A percentile compares a stretch with the other conserved stretches of the same genome.
These are phyloP conservation scores for Netelia virgata DNA, from an alignment of 2,888 invertebrate species.

Conservation along the genomic window DNA sequence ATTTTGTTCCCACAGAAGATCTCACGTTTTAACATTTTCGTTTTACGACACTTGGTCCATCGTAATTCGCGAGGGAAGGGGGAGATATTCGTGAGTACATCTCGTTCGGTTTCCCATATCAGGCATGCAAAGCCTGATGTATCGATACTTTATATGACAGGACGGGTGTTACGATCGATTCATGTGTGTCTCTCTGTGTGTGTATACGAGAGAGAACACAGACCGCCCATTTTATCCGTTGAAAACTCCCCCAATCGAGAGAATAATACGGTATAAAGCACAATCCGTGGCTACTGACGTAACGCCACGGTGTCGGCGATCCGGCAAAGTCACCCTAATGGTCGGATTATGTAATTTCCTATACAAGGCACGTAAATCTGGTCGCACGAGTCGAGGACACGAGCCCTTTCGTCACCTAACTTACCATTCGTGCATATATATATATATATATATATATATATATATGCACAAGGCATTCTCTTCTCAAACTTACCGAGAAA, in stretches of 20 bases:
- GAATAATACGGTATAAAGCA: constrained; percentile 27
- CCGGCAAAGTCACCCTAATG: constrained; percentile 83
- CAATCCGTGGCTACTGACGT: too few species aligned
- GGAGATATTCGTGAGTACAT: constrained; percentile 49
- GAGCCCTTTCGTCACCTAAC: constrained; percentile 56
- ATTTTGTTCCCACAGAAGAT: not conserved
- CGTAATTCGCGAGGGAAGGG: constrained; percentile 73
- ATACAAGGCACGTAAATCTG: constrained; percentile 65
- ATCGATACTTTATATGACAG: constrained; percentile 83
- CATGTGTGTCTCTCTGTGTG: constrained; percentile 44
- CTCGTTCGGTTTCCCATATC: constrained; percentile 82
- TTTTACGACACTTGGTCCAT: constrained; percentile 54
- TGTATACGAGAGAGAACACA: constrained; percentile 76
- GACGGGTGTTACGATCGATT: constrained; percentile 69
- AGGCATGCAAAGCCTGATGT: constrained; percentile 85
- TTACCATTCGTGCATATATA: not conserved
- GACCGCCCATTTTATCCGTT: constrained; percentile 79
- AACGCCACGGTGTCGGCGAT: constrained; percentile 72
- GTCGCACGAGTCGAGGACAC: constrained; percentile 65
- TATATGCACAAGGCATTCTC: not conserved
- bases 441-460: constrained; percentile 1
- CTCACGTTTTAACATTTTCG: not conserved
- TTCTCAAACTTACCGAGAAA: constrained; percentile 24
- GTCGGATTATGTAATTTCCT: constrained; percentile 79
- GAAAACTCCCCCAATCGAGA: constrained; percentile 49